Evolutionary conservation across 2,797 vertebrate genomes (phyloP).

Genomic region (Rousettus madagascariensis): DNA sequence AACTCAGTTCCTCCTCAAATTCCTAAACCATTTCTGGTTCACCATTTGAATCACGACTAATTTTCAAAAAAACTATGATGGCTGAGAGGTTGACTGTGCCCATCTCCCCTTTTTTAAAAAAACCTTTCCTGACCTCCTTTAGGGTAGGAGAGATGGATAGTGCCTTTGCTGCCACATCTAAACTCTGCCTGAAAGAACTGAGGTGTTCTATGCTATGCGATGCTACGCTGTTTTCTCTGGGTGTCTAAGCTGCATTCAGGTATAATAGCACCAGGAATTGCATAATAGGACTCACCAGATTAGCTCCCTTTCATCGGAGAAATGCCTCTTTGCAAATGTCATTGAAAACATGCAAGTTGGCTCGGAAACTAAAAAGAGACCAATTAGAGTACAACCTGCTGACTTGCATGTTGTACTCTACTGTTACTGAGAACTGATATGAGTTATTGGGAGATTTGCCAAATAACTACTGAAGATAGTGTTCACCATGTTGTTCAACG

Average conservation of each 20-base stretch:
- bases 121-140: neutral
- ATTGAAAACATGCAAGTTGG: no score
- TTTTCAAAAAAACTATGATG: neutral
- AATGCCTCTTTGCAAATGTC: neutral
- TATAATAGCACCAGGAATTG: neutral
- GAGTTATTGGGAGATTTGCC: neutral
- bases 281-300: neutral
- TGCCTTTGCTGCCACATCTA: neutral
- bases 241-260: neutral
- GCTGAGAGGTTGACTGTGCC: neutral
- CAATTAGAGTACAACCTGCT: no score
- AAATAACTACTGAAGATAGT: neutral
- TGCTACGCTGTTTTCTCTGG: neutral
- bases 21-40: slow-evolving; percentile 29
- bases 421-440: neutral
- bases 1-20: neutral
- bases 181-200: neutral
- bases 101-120: neutral
- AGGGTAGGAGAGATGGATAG: neutral
- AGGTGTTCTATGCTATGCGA: neutral
- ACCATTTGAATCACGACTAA: slow-evolving; percentile 46
- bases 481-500: neutral
- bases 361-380: no score
- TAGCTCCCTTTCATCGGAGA: neutral
- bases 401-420: neutral